Percentiles rank a stretch among this genome's conserved stretches.
These are phyloP conservation scores for Epinotia brunnichana DNA, from an alignment of 2,888 invertebrate genomes.

Conservation along the genomic window DNA sequence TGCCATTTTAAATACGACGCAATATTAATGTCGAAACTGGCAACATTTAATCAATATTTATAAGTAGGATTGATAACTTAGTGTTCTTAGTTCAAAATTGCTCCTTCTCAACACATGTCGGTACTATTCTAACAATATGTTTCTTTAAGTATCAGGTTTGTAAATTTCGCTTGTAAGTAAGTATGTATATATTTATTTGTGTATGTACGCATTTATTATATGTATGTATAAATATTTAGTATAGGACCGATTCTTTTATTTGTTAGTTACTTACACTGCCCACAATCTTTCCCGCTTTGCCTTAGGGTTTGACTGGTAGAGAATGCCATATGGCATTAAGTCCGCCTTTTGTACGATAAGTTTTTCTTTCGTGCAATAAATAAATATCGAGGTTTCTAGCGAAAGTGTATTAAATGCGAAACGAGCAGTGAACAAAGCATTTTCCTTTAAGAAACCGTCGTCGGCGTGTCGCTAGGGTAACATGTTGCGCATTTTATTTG, in stretches of 20 bases:
- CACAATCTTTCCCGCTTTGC: too few relatives aligned
- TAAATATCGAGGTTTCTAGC: not conserved
- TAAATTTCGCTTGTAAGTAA: too few relatives aligned
- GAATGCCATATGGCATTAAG: too few relatives aligned
- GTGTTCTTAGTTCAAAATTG: not conserved
- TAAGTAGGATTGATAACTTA: not conserved
- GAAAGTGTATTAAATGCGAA: slow-evolving; percentile 8
- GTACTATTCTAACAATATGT: not conserved
- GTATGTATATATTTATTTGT: too few relatives aligned
- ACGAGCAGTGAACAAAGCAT: slow-evolving; percentile 17
- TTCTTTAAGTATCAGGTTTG: too few relatives aligned
- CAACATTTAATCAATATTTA: not conserved
- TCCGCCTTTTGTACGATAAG: too few relatives aligned
- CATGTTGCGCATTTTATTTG: slow-evolving; percentile 56
- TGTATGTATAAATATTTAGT: not conserved
- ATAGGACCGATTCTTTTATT: not conserved
- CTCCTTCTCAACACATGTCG: not conserved
- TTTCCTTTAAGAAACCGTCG: slow-evolving; percentile 22
- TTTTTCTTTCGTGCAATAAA: too few relatives aligned
- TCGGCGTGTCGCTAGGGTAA: slow-evolving; percentile 45
- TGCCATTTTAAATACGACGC: too few relatives aligned
- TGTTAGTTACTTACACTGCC: too few relatives aligned
- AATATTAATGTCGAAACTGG: not conserved
- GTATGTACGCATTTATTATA: too few relatives aligned
- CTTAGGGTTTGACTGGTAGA: too few relatives aligned